These are phyloP conservation scores for Xiphophorus hellerii DNA, from an alignment of 2,113 vertebrate species.

Conservation along the genomic window DNA sequence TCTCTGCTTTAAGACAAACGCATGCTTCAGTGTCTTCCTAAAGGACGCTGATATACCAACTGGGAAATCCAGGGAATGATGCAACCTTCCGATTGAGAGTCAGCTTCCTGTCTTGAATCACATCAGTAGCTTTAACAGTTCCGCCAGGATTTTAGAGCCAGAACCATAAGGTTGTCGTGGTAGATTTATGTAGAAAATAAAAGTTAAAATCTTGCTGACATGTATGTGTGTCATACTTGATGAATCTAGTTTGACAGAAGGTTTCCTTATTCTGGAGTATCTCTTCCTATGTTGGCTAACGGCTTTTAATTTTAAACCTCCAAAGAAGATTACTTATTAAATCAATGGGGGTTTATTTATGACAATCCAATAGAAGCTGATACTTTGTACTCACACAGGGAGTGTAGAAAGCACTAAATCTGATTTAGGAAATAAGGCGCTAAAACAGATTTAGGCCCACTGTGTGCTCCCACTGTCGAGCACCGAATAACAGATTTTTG, in stretches of 20 bases:
- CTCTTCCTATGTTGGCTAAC: slow-evolving; percentile 47
- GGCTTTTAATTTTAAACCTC: slow-evolving; percentile 71
- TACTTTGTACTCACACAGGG: slow-evolving; percentile 52
- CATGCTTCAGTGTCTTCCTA: too few relatives aligned
- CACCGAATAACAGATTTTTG: slow-evolving; percentile 23
- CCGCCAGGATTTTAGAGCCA: too few relatives aligned
- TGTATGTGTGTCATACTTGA: background rate
- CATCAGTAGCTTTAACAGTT: too few relatives aligned
- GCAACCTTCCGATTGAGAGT: too few relatives aligned
- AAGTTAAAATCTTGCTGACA: too few relatives aligned
- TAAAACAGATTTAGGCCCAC: slow-evolving; percentile 45
- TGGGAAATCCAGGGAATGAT: too few relatives aligned
- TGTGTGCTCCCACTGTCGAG: slow-evolving; percentile 46
- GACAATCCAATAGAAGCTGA: slow-evolving; percentile 67
- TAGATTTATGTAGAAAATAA: background rate
- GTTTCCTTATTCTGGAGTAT: slow-evolving; percentile 39
- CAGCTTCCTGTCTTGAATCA: too few relatives aligned
- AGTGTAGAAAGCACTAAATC: slow-evolving; percentile 57
- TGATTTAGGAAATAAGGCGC: slow-evolving; percentile 60
- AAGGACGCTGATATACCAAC: too few relatives aligned
- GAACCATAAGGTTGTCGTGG: too few relatives aligned
- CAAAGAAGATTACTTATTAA: slow-evolving; percentile 69
- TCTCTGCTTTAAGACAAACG: too few relatives aligned
- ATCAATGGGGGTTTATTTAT: slow-evolving; percentile 66
- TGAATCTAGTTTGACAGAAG: slow-evolving; percentile 7